Evolutionary conservation across 2,113 vertebrate genomes (phyloP).

Genomic region (Rattus norvegicus): DNA sequence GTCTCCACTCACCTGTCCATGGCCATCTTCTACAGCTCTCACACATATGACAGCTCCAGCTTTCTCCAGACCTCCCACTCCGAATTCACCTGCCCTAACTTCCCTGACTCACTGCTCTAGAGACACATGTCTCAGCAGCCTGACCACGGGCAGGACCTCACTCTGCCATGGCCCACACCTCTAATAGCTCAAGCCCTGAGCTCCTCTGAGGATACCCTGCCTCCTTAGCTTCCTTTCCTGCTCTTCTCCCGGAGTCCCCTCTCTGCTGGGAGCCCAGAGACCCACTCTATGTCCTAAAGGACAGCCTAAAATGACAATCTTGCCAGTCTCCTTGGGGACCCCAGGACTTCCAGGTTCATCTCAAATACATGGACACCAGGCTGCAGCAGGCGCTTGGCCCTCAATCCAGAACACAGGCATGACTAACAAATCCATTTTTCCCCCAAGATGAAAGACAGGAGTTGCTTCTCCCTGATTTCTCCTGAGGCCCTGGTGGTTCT

Average conservation of each 20-base stretch:
- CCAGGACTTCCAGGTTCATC: neutral
- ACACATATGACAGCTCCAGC: neutral
- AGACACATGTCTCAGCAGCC: neutral
- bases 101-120: neutral
- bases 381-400: neutral
- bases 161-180: neutral
- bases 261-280: neutral
- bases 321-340: neutral
- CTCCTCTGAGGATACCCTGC: neutral
- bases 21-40: neutral
- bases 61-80: neutral
- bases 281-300: neutral
- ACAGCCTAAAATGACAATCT: neutral
- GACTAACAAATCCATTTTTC: slow-evolving; percentile 6
- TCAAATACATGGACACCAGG: neutral
- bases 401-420: neutral
- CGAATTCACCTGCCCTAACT: neutral
- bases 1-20: neutral
- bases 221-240: neutral
- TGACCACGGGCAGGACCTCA: neutral
- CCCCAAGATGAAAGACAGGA: neutral
- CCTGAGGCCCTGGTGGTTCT: neutral
- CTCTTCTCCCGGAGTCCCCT: neutral
- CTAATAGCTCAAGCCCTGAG: neutral
- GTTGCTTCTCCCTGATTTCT: neutral